Base-by-base conservation (phyloP, 2,797 vertebrate species). In the Oryzias sinensis region DNA sequence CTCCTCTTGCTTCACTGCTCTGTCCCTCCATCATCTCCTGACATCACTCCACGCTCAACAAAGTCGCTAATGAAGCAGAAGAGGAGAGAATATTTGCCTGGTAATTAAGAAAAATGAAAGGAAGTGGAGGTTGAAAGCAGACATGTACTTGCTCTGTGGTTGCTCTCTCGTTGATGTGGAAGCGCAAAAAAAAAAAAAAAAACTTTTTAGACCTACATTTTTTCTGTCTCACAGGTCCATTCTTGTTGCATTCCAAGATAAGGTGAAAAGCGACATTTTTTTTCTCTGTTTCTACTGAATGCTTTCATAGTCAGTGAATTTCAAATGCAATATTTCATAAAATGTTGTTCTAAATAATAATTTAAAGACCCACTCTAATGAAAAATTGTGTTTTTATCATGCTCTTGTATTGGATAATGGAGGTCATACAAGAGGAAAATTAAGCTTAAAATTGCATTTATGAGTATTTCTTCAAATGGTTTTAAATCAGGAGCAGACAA, bases 21-120 rank as follows among this genome's bases (percentile, higher is more conserved):
- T 67, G 84, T 91, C 87, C 85, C 76, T 90, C 86, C 85, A 88
- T 92, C 88, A 88, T 89, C 79, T 77, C 72, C 77, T 88, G 83
- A 88, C 90, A 88, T 85, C 83, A 80, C 84, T 91, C 86, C 89
- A 79, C 52, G 89, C 89, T 89, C 84, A 88, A 91, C 87, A 91
- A 89, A 92, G 79, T 84, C 84, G 68, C 80, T 92, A 93, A 92
- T 92, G 90, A 92, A 88, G 87, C 88, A 87, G 82, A 84, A 76
- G 81, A 81, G 67, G 71, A 68, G 77, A 80, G 84, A 87, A 86
- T 88, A 87, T 90, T 90, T 85, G 80, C 76, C 75, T 57, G 48
- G 83, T 90, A 91, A 93, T 91, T 90, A 92, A 90, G 89, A 92
- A 88, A 90, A 91, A 93, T 91, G 87, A 89, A 89, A 86, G 74